phyloP scores from a whole-genome alignment of 2,888 invertebrate genomes.

The Balanococcus diminutus region DNA sequence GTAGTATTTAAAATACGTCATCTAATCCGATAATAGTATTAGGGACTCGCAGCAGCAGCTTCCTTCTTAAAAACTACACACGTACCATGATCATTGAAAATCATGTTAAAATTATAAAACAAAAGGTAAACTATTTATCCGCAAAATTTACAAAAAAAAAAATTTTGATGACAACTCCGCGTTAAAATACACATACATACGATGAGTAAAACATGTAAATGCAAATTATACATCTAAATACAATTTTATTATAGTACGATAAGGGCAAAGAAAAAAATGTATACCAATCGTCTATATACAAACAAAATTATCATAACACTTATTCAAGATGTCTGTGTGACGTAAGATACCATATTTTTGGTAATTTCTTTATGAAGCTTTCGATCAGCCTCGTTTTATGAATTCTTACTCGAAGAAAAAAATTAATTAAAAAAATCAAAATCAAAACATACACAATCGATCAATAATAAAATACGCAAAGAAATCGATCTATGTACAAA shows the following conservation, averaged over 20 bases:
- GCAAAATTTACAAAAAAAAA: neutral
- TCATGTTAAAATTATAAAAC: neutral
- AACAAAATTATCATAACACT: neutral
- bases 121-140: slow-evolving; percentile 20
- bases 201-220: slow-evolving; percentile 46
- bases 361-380: neutral
- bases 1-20: neutral
- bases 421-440: neutral
- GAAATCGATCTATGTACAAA: neutral
- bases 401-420: neutral
- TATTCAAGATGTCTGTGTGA: slow-evolving; percentile 11
- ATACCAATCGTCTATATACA: slow-evolving; percentile 24
- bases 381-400: neutral
- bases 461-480: neutral
- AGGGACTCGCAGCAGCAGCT: neutral
- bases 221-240: slow-evolving; percentile 49
- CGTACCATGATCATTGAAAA: neutral
- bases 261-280: slow-evolving; percentile 7
- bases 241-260: neutral
- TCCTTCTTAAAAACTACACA: neutral
- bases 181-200: neutral
- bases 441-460: neutral
- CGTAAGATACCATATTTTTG: neutral
- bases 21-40: neutral
- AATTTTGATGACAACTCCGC: slow-evolving; percentile 41